A percentile compares a stretch with the other conserved stretches of the same genome.
These are phyloP conservation scores for Drosophila eohydei DNA, from an alignment of 2,888 invertebrate species.

Conservation along the genomic window DNA sequence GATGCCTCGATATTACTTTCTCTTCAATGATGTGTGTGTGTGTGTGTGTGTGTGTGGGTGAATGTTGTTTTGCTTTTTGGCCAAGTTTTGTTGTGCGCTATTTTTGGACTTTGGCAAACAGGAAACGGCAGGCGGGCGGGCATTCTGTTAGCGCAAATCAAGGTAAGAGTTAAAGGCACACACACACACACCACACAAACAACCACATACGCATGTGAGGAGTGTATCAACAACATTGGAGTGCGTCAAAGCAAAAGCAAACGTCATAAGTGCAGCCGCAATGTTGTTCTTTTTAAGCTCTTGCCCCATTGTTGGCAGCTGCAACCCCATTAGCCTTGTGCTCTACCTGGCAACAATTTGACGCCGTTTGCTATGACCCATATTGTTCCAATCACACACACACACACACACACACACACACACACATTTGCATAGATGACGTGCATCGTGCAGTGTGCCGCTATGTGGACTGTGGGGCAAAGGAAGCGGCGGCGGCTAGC, in stretches of 20 bases:
- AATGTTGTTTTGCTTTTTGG: constrained; percentile 51
- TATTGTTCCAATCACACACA: constrained; percentile 45
- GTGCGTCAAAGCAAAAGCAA: constrained; percentile 71
- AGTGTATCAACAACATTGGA: constrained; percentile 16
- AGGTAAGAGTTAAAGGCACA: constrained; percentile 25
- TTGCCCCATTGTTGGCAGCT: constrained; percentile 22
- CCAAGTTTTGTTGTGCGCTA: constrained; percentile 50
- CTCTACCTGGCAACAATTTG: constrained; percentile 68
- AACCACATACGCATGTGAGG: constrained; percentile 1
- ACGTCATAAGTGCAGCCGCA: constrained; percentile 61
- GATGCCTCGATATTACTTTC: constrained; percentile 62
- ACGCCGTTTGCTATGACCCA: constrained; percentile 58
- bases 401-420: constrained; percentile 8
- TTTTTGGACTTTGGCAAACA: constrained; percentile 67
- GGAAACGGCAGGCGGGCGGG: constrained; percentile 52
- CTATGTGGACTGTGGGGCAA: constrained; percentile 1
- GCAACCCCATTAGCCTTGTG: constrained; percentile 56
- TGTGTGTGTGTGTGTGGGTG: constrained; percentile 18
- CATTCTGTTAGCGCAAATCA: neutral
- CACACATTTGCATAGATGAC: constrained; percentile 26
- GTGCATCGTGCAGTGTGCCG: constrained; percentile 22
- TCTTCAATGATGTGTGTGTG: constrained; percentile 10
- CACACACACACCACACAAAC: constrained; percentile 2
- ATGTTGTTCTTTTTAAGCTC: constrained; percentile 1
- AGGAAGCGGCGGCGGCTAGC: neutral